Conservation (phyloP, 2,888 invertebrate species). For the Nezara viridula region DNA sequence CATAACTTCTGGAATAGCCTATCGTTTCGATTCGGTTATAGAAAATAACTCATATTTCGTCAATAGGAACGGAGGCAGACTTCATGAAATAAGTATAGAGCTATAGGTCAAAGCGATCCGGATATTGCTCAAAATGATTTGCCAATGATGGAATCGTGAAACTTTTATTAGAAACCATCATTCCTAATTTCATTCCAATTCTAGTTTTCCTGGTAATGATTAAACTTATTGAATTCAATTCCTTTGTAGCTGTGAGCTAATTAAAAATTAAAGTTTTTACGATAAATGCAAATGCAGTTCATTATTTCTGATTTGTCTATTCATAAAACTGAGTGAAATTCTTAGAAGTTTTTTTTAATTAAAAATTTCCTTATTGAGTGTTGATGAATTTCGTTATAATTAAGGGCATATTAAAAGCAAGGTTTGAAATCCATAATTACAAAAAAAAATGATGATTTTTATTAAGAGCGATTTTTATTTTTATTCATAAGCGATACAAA, state of each 20-base stretch:
- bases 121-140: neutral
- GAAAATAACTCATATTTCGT: constrained; percentile 12
- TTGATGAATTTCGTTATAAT: too few relatives aligned
- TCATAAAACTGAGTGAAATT: too few relatives aligned
- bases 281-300: too few relatives aligned
- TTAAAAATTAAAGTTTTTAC: neutral
- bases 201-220: neutral
- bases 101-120: neutral
- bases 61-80: neutral
- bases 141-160: neutral
- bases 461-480: too few relatives aligned
- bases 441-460: too few relatives aligned
- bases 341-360: too few relatives aligned
- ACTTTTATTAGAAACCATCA: neutral
- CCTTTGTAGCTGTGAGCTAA: neutral
- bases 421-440: too few relatives aligned
- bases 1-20: neutral
- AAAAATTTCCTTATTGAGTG: too few relatives aligned
- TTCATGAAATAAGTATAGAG: neutral
- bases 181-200: neutral
- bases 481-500: too few relatives aligned
- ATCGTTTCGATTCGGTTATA: neutral
- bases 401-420: too few relatives aligned
- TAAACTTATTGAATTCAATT: neutral
- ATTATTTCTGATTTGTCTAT: too few relatives aligned